Evolutionary conservation across 2,888 invertebrate species (phyloP).

Genomic region (Glaucopsyche alexis): DNA sequence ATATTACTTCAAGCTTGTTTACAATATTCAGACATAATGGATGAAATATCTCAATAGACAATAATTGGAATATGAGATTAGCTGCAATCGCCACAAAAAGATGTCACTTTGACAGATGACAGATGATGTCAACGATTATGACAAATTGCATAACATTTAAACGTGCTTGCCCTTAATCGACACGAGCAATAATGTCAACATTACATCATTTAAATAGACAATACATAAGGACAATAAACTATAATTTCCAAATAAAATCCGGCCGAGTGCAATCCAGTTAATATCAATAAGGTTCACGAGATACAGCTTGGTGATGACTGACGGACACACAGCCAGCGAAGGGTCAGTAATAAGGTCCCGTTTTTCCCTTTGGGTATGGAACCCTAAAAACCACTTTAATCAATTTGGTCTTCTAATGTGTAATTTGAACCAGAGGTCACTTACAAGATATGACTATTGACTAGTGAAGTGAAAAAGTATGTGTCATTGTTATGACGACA

Average conservation of each 20-base stretch:
- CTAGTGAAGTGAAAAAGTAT: not conserved
- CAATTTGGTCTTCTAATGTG: not conserved
- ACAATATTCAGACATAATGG: slow-evolving; percentile 31
- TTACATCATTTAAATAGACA: slow-evolving; percentile 39
- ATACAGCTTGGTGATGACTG: too few relatives aligned
- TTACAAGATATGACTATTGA: not conserved
- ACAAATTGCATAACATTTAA: slow-evolving; percentile 20
- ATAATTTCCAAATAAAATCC: not conserved
- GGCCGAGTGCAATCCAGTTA: too few relatives aligned
- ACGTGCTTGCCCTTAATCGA: slow-evolving; percentile 14
- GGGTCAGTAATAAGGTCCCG: too few relatives aligned
- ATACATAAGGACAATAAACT: slow-evolving; percentile 39
- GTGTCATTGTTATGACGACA: slow-evolving; percentile 6
- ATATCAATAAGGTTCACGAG: too few relatives aligned
- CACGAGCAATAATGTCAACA: not conserved
- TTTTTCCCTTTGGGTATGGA: too few relatives aligned
- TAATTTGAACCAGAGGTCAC: not conserved
- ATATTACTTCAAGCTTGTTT: slow-evolving; percentile 27
- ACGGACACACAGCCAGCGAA: too few relatives aligned
- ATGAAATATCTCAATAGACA: slow-evolving; percentile 30
- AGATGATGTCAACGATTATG: slow-evolving; percentile 22
- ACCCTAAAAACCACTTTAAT: not conserved
- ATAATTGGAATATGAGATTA: not conserved
- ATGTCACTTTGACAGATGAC: slow-evolving; percentile 33
- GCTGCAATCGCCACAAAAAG: not conserved